Evolutionary conservation across 2,113 vertebrate species (phyloP), one percentile per base, ranked within the genome.

Genomic region (Heterochromis multidens): DNA sequence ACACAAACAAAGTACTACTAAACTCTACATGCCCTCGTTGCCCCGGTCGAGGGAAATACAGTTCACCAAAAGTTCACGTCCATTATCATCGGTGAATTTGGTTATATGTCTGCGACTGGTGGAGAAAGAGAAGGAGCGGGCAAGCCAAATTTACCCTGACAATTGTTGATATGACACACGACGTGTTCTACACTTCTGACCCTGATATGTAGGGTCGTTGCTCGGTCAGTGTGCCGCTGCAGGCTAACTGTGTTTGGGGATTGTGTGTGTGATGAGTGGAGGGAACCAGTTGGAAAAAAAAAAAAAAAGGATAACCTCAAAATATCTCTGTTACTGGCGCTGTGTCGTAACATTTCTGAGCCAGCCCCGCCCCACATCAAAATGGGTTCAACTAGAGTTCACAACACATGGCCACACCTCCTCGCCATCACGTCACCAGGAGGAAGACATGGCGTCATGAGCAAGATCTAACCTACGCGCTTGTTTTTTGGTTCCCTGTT

Each of bases 11-110:
- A 81, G 90, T 58, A 85, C 92, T 31, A 87, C 86, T 88, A 82
- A 92, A 92, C 86, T 85, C 76, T 52, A 57, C 49, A 27, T 85
- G 90, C 81, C 89, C 88, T 90, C 23, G 4, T n/a, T 88, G 79
- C 65, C 90, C 83, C 2, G 13, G 76, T 31, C 4, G 21, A 62
- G 9, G 49, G 79, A 92, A 91, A 87, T 29, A 60, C 16, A 88
- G 95, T 95, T 96, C 94, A 95, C 72, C 67, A 31, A 90, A 91
- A 94, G 95, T 95, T 95, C 95, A 96, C 23, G 23, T 90, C 80
- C 59, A 37, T 80, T 85, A 78, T 82, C 79, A 62, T 86, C 21
- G 16, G 4, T 21, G 59, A 85, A 88, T 87, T 88, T 78, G 80
- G 58, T 59, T 65, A 87, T 74, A 63, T 54, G 91, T 89, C 86